Conservation (phyloP, 2,888 invertebrate genomes). For the Hermaeophaga mercurialis region DNA sequence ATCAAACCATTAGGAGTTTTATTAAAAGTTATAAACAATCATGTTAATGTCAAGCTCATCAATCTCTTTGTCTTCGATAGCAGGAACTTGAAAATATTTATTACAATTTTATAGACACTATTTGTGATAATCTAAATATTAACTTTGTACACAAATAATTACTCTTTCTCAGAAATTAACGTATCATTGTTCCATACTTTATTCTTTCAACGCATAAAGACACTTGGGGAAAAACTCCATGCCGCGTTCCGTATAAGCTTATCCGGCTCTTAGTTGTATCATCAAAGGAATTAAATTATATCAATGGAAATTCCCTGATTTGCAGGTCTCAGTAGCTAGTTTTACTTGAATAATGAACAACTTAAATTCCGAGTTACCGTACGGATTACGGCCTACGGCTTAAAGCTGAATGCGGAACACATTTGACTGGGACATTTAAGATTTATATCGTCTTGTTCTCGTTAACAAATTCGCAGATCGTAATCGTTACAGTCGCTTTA, state of each 20-base stretch:
- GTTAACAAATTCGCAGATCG: constrained; percentile 26
- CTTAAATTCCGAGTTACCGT: constrained; percentile 17
- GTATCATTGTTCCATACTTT: too few species aligned
- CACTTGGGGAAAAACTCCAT: too few species aligned
- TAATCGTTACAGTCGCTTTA: constrained; percentile 17
- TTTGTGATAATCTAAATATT: too few species aligned
- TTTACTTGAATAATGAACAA: constrained; percentile 20
- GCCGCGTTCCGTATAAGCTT: neutral
- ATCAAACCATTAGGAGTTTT: too few species aligned
- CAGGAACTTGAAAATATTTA: too few species aligned
- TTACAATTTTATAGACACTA: too few species aligned
- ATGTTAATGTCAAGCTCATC: too few species aligned
- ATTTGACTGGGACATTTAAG: constrained; percentile 12
- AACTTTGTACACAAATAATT: too few species aligned
- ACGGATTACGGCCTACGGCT: constrained; percentile 13
- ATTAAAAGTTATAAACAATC: too few species aligned
- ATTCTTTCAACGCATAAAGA: too few species aligned
- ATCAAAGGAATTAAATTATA: constrained; percentile 19
- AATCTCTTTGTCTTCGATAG: too few species aligned
- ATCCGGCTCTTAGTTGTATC: constrained; percentile 3
- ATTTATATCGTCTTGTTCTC: constrained; percentile 25
- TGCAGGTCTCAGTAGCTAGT: constrained; percentile 10
- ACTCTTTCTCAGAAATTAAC: too few species aligned
- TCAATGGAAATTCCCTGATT: constrained; percentile 14
- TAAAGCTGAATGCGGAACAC: constrained; percentile 21